Conservation (phyloP, 1,140 invertebrate species). For the Cyphomyrmex costatus region DNA sequence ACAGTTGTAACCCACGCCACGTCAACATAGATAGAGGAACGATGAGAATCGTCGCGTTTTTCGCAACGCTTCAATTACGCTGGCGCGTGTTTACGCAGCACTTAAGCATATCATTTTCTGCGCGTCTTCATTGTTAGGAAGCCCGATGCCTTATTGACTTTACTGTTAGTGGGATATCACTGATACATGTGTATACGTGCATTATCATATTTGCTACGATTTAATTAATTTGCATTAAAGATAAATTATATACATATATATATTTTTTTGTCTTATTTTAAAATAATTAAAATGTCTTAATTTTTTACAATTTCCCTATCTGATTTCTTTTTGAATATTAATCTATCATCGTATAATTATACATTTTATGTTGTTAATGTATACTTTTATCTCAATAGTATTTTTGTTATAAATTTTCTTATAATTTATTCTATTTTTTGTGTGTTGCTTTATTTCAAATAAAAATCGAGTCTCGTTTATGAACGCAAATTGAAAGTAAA, state of each 20-base stretch:
- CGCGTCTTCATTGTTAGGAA: conserved; percentile 18
- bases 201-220: not conserved
- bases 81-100: conserved; percentile 70
- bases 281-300: not conserved
- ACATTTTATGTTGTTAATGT: not conserved
- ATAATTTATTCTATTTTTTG: not conserved
- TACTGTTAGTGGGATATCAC: not conserved
- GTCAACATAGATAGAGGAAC: conserved; percentile 50
- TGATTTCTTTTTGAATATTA: not conserved
- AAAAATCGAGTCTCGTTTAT: not conserved
- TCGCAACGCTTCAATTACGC: conserved; percentile 69
- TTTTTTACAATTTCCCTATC: not conserved
- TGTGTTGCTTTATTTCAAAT: not conserved
- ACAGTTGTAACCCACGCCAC: conserved; percentile 63
- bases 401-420: not conserved
- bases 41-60: conserved; percentile 45
- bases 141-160: conserved; percentile 14
- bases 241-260: not conserved
- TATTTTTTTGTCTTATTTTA: not conserved
- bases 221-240: not conserved
- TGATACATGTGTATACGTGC: not conserved
- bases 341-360: not conserved
- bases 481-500: not conserved
- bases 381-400: not conserved
- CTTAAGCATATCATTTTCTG: conserved; percentile 55